Base-by-base conservation (phyloP, 2,113 vertebrate species). In the Caracal caracal region DNA sequence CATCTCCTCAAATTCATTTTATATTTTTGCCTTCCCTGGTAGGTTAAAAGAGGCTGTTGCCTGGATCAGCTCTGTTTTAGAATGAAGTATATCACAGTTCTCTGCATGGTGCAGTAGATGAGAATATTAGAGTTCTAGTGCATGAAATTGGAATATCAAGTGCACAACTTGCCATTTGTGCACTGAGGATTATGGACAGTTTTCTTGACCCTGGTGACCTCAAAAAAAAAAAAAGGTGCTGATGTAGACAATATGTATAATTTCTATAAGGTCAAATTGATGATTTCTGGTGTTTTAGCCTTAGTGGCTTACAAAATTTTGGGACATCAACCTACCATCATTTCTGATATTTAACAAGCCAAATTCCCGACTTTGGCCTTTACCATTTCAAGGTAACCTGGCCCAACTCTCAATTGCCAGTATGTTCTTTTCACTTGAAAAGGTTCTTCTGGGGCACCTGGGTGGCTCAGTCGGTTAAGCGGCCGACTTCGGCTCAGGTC, bases 311-410 rank as follows among this genome's bases (percentile, higher is more conserved):
- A 49, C 19, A 66, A 89, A 86, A 95, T 33, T 65, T 78, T 59
- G 24, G 9, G 3, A 59, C 65, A 79, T 81, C n/a, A 79, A 33
- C 76, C 8, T 82, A 68, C 5, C 20, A 68, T 51, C 13, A n/a
- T 92, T 84, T 92, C 40, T 91, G 63, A 91, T 65, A 85, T 26
- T 88, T 65, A 79, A 65, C 61, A 73, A 86, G n/a, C n/a, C 63
- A 56, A 88, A 63, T 84, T 75, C 13, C 30, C 56, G 43, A 86
- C n/a, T n/a, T 85, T 83, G 81, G 28, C 22, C 5, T 87, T 88
- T 90, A 66, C 56, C 30, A 63, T 90, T 94, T 93, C 40, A 93
- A 3, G n/a, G 13, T 75, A 19, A n/a, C 1, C 2, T 83, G 22
- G 8, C 2, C 61, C 13, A 40, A 19, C 7, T 79, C 37, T 83